phyloP scores from a whole-genome alignment of 2,113 vertebrate genomes.

The Rhagologus leucostigma region DNA sequence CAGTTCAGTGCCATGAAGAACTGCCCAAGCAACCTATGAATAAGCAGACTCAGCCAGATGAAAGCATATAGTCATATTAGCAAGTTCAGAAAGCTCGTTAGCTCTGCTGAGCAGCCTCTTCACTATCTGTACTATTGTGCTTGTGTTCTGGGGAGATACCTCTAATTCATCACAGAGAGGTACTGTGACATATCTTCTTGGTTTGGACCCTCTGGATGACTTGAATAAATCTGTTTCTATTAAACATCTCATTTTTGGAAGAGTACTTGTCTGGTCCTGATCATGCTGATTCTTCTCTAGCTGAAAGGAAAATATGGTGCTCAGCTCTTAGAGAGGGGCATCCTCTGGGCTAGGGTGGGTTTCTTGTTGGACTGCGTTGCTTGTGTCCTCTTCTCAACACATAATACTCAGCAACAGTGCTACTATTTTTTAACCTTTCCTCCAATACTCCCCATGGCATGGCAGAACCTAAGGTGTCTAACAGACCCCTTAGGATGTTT shows the following conservation, averaged over 20 bases:
- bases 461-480: background rate
- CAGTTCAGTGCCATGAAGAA: background rate
- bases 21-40: background rate
- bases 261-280: background rate
- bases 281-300: background rate
- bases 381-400: background rate
- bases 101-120: background rate
- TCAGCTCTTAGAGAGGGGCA: background rate
- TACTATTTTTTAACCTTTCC: background rate
- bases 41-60: background rate
- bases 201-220: background rate
- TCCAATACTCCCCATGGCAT: background rate
- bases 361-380: background rate
- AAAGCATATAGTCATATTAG: background rate
- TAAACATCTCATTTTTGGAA: background rate
- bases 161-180: background rate
- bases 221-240: background rate
- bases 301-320: background rate
- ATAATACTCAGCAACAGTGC: background rate
- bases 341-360: background rate
- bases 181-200: background rate
- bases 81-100: background rate
- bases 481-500: background rate
- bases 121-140: background rate
- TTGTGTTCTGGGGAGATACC: background rate